A percentile compares a stretch with the other conserved stretches of the same genome.
Evolutionary conservation across 2,797 vertebrate species (phyloP).

Genomic region (Tenualosa ilisha): DNA sequence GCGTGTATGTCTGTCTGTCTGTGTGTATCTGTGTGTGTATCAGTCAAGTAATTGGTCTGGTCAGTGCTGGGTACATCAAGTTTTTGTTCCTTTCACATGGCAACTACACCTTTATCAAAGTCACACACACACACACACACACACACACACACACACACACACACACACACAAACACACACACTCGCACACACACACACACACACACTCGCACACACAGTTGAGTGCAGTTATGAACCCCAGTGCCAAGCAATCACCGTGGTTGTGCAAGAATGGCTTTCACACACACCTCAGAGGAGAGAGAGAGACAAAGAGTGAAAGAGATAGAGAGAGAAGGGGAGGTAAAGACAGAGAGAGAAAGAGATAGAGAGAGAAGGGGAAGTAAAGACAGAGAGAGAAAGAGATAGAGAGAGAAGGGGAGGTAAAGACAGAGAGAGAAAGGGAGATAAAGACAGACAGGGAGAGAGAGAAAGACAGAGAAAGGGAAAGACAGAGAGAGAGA

Average conservation of each 20-base stretch:
- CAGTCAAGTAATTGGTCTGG: no score
- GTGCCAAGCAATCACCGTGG: no score
- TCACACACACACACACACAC: slow-evolving; percentile 37
- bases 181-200: slow-evolving; percentile 24
- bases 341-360: not conserved
- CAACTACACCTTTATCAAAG: no score
- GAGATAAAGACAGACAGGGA: not conserved
- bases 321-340: no score
- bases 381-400: not conserved
- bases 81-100: no score
- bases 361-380: not conserved
- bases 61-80: no score
- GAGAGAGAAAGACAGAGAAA: not conserved
- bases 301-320: not conserved
- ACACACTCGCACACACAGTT: no score
- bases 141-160: slow-evolving; percentile 25
- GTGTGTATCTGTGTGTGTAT: not conserved
- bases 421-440: no score
- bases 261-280: no score
- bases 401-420: not conserved
- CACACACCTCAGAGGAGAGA: no score
- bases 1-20: not conserved
- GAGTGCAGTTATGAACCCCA: no score
- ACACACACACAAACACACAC: slow-evolving; percentile 37
- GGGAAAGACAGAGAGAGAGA: not conserved